Base-by-base conservation (phyloP, 2,888 invertebrate species). In the Drosophila merina region DNA sequence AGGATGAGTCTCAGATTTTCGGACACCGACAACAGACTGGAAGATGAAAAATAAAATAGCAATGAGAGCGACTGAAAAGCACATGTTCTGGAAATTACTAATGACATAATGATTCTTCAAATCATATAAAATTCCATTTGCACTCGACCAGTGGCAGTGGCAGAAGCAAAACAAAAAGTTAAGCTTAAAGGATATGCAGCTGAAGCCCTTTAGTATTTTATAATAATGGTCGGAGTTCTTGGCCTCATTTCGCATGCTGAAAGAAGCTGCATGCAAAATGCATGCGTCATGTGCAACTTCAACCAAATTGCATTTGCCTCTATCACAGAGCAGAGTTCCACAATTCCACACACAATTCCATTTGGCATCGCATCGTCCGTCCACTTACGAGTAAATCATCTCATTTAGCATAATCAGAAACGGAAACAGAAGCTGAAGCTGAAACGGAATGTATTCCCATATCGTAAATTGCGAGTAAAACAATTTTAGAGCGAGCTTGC, bases 381-480 rank as follows among this genome's bases (percentile, higher is more conserved):
- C 51, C 57, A 36, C 36, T n/a, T 33, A n/a, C 31, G 12, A 25
- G 4, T 25, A 48, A 47, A 52, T 66, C 59, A 58, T 64, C 51
- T 45, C 48, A 54, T 38, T 72, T 54, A 28, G 72, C 54, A 62
- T 72, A 69, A 69, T 69, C 52, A 59, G 59, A 52, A 54, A 36
- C 52, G 59, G 48, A 25, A 45, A 7, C 40, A 40, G 30, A 25
- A 45, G 3, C 40, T 14, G 30, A 9, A 48, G 30, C 48, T 28
- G 12, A 12, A 30, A 30, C 30, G 48, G 9, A 9, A 30, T 48
- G 30, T 9, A 48, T 30, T 48, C 49, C 30, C 14, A 66, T 36
- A 66, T 51, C 25, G 51, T 67, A 45, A 63, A 51, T 52, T 66
- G 63, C n/a, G 66, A 66, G 63, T 54, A 66, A 64, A 64, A 49